phyloP scores from a whole-genome alignment of 2,113 vertebrate genomes.

The Scortum barcoo region DNA sequence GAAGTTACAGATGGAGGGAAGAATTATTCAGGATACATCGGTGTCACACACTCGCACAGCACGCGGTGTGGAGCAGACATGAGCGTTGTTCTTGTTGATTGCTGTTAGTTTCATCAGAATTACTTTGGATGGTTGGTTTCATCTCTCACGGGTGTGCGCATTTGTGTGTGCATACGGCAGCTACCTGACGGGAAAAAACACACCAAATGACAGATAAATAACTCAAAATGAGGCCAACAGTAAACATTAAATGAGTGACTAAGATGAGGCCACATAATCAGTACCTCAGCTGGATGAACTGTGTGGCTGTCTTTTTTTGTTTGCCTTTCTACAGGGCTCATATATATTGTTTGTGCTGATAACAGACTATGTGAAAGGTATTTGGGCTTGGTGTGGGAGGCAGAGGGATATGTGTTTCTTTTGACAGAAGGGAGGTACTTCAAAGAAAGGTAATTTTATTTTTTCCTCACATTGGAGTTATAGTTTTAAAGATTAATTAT shows the following conservation, averaged over 20 bases:
- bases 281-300: background rate
- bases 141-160: slow-evolving; percentile 30
- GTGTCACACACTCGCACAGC: slow-evolving; percentile 12
- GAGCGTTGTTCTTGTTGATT: slow-evolving; percentile 56
- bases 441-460: no score
- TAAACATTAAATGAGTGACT: slow-evolving; percentile 22
- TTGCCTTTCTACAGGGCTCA: background rate
- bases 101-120: slow-evolving; percentile 71
- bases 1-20: slow-evolving; percentile 19
- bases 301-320: background rate
- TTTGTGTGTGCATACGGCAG: background rate
- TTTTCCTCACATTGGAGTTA: no score
- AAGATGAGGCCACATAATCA: background rate
- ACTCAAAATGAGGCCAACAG: slow-evolving; percentile 14
- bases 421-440: no score
- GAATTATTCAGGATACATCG: slow-evolving; percentile 14
- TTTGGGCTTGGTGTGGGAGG: background rate
- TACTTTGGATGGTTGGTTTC: slow-evolving; percentile 53
- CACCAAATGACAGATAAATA: slow-evolving; percentile 36
- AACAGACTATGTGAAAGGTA: background rate
- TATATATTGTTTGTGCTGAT: background rate
- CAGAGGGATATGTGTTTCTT: background rate
- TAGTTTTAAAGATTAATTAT: no score
- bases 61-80: slow-evolving; percentile 3
- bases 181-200: slow-evolving; percentile 7